Evolutionary conservation across 2,888 invertebrate genomes (phyloP).

Genomic region (Cylindroiulus punctatus): DNA sequence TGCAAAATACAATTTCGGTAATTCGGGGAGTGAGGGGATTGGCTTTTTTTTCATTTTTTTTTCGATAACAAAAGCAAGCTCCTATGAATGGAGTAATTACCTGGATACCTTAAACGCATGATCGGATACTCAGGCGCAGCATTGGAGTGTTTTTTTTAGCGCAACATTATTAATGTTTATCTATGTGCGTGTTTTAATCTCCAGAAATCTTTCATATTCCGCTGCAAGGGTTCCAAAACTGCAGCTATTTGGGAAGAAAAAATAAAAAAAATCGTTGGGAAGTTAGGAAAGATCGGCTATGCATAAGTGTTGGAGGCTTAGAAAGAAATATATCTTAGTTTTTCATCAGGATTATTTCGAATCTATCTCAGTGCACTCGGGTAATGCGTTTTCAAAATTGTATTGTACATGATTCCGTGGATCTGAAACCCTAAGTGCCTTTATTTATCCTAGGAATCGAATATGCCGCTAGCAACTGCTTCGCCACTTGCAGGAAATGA

Average conservation of each 20-base stretch:
- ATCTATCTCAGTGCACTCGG: not conserved
- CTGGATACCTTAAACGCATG: not conserved
- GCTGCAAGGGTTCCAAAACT: not conserved
- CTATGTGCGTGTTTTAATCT: constrained; percentile 23
- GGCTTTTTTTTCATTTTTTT: not conserved
- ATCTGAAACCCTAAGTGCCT: not conserved
- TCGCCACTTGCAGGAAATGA: not conserved
- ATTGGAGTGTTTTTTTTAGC: not conserved
- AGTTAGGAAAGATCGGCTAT: not conserved
- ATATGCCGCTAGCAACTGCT: not conserved
- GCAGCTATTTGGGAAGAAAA: not conserved
- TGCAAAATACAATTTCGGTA: constrained; percentile 43
- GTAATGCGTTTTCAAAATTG: not conserved
- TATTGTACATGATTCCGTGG: not conserved
- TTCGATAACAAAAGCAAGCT: not conserved
- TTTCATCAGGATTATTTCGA: not conserved
- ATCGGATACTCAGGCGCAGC: not conserved
- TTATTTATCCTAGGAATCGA: not conserved
- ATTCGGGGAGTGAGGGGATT: not conserved
- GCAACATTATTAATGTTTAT: constrained; percentile 26
- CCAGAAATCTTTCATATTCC: not conserved
- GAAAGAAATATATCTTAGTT: not conserved
- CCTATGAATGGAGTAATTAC: not conserved
- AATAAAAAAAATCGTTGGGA: not conserved
- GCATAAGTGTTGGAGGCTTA: not conserved